phyloP scores from a whole-genome alignment of 2,797 vertebrate genomes.

The Micropoecilia bifurca region DNA sequence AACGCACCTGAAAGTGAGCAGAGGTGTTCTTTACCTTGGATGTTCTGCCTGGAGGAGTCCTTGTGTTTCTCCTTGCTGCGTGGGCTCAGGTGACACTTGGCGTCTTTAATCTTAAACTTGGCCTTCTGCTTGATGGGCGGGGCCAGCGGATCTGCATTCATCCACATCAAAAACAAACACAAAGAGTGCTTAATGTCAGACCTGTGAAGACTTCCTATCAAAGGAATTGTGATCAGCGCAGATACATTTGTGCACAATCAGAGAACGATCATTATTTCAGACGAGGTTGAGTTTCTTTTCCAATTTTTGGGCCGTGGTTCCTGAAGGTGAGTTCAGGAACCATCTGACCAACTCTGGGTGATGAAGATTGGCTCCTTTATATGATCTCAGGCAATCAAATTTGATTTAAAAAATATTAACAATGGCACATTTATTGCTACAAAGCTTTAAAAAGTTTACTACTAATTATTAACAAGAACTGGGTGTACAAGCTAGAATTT shows the following conservation, averaged over 20 bases:
- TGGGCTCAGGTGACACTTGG: slow-evolving; percentile 92
- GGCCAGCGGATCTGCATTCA: slow-evolving; percentile 79
- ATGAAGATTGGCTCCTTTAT: neutral
- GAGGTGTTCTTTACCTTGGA: slow-evolving; percentile 80
- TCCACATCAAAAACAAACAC: slow-evolving; percentile 27
- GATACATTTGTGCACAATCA: neutral
- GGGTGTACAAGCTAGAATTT: neutral
- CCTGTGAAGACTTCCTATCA: neutral
- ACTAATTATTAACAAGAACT: neutral
- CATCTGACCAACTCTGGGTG: neutral
- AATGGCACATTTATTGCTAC: neutral
- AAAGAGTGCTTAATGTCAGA: neutral
- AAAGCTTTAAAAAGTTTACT: neutral
- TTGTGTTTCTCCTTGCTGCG: slow-evolving; percentile 88
- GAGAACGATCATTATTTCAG: neutral
- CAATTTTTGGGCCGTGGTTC: neutral
- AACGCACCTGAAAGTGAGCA: neutral
- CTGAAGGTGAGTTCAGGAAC: neutral
- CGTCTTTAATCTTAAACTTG: slow-evolving; percentile 94
- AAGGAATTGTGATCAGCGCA: neutral
- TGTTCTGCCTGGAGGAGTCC: slow-evolving; percentile 81
- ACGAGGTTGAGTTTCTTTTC: neutral
- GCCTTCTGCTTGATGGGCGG: slow-evolving; percentile 92
- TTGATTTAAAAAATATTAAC: neutral
- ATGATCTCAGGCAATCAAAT: neutral